phyloP scores from a whole-genome alignment of 2,113 vertebrate species.

The Aptenodytes patagonicus region DNA sequence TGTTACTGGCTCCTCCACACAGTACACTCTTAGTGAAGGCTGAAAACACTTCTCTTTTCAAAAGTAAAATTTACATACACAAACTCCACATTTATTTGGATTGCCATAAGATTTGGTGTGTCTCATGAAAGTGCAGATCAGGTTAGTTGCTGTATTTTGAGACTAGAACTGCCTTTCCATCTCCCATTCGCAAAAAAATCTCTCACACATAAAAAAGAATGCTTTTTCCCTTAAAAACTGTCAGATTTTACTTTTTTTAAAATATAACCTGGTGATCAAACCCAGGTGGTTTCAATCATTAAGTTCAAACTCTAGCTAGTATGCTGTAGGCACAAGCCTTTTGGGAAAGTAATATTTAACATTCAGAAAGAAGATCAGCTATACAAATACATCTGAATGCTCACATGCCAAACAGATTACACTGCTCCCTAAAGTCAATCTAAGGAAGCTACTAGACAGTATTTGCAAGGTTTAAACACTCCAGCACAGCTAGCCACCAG shows the following conservation, averaged over 20 bases:
- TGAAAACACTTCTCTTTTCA: neutral
- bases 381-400: neutral
- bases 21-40: neutral
- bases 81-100: neutral
- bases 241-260: neutral
- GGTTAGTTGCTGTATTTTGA: neutral
- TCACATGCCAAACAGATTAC: neutral
- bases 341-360: neutral
- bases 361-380: neutral
- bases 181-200: neutral
- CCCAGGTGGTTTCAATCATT: neutral
- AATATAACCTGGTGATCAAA: neutral
- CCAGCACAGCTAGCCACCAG: neutral
- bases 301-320: neutral
- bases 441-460: neutral
- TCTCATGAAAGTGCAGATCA: neutral
- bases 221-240: neutral
- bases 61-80: neutral
- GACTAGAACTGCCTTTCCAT: neutral
- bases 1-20: neutral
- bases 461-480: neutral
- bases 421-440: neutral
- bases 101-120: neutral
- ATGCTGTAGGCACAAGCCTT: neutral
- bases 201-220: neutral